phyloP scores from a whole-genome alignment of 2,113 vertebrate genomes.

The Macquaria ambigua region DNA sequence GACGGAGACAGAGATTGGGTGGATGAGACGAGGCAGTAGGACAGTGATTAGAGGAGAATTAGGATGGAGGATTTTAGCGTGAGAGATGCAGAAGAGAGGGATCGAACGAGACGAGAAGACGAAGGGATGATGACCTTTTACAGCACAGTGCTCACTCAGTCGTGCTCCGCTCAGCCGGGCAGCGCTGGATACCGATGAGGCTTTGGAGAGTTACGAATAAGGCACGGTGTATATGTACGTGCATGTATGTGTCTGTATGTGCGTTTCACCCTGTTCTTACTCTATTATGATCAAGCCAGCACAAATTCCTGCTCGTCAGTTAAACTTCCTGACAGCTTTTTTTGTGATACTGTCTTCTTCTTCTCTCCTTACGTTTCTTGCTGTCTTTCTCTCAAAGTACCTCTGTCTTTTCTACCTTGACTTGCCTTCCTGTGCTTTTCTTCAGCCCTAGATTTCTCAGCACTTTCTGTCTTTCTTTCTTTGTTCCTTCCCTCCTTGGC shows the following conservation, averaged over 20 bases:
- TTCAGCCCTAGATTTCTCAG: slow-evolving; percentile 22
- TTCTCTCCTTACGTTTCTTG: slow-evolving; percentile 20
- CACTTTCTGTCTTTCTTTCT: slow-evolving; percentile 17
- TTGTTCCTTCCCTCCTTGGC: slow-evolving; percentile 13
- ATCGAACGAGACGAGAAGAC: slow-evolving; percentile 29
- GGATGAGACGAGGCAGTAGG: slow-evolving; percentile 6
- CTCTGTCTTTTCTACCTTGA: slow-evolving; percentile 60
- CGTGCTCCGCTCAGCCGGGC: slow-evolving; percentile 14
- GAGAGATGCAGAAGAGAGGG: slow-evolving; percentile 37
- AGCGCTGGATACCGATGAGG: slow-evolving; percentile 38
- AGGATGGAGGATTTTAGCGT: slow-evolving; percentile 13
- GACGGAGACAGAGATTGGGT: slow-evolving; percentile 1
- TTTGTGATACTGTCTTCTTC: slow-evolving; percentile 37
- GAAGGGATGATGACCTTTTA: slow-evolving; percentile 24
- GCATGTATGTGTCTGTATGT: slow-evolving; percentile 71
- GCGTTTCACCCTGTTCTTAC: slow-evolving; percentile 56
- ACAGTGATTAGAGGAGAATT: slow-evolving; percentile 19
- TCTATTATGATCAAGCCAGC: slow-evolving; percentile 62
- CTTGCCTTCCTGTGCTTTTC: slow-evolving; percentile 51
- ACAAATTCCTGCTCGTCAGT: slow-evolving; percentile 56
- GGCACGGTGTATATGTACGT: slow-evolving; percentile 59
- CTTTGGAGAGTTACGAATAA: slow-evolving; percentile 36
- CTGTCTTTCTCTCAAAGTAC: slow-evolving; percentile 34
- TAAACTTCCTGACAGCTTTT: slow-evolving; percentile 36
- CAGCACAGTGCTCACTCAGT: slow-evolving; percentile 2